Evolutionary conservation across 2,797 vertebrate genomes (phyloP).

Genomic region (Eulemur mongoz): DNA sequence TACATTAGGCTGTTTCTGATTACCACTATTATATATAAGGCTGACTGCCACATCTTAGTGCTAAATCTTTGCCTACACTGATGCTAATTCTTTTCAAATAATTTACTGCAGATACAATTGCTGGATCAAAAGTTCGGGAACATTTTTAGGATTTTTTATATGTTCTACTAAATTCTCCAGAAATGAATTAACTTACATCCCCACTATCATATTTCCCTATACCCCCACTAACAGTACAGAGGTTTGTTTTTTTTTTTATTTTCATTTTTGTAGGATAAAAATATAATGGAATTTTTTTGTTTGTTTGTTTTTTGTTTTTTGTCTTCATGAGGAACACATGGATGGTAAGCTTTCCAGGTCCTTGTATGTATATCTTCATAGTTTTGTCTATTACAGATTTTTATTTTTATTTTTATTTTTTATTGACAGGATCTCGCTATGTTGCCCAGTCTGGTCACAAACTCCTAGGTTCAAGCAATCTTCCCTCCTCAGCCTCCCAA

Average conservation of each 20-base stretch:
- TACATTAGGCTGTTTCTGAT: neutral
- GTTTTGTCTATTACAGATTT: neutral
- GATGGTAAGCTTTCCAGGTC: neutral
- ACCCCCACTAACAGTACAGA: neutral
- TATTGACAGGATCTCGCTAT: neutral
- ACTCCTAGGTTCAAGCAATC: neutral
- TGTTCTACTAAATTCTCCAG: neutral
- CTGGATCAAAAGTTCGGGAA: neutral
- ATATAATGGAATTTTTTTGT: neutral
- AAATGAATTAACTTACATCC: neutral
- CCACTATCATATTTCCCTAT: neutral
- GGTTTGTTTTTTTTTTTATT: neutral
- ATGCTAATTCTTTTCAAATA: neutral
- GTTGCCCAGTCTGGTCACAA: neutral
- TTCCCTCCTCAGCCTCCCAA: neutral
- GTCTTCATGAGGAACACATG: neutral
- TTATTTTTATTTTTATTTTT: neutral
- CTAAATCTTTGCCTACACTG: neutral
- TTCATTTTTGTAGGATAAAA: neutral
- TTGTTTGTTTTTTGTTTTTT: neutral
- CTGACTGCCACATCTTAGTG: neutral
- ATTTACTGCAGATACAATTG: neutral
- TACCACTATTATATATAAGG: neutral
- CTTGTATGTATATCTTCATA: neutral
- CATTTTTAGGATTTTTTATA: constrained; percentile 21